Conservation (phyloP, 2,113 vertebrate genomes). For the Alethe diademata region DNA sequence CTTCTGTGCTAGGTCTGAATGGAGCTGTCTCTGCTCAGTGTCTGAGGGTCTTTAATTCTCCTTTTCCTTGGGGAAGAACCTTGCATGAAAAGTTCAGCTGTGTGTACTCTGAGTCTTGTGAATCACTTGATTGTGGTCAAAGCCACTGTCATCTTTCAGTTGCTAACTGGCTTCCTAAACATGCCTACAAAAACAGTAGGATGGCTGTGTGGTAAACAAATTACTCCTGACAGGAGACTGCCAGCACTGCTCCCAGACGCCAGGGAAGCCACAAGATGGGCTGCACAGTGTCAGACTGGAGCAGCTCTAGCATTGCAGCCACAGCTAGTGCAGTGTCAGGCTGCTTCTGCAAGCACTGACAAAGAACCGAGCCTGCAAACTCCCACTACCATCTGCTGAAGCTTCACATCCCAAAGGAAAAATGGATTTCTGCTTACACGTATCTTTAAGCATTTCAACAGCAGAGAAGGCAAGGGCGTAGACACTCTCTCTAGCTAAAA, state of each 20-base stretch:
- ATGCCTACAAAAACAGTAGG: background rate
- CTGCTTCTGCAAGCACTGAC: conserved; percentile 1
- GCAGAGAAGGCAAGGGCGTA: background rate
- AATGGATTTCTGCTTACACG: background rate
- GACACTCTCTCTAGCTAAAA: background rate
- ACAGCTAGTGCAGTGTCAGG: background rate
- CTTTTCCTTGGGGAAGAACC: background rate
- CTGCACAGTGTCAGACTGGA: background rate
- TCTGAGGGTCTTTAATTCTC: background rate
- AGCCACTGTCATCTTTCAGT: background rate
- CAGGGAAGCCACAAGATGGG: background rate
- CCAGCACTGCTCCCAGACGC: background rate
- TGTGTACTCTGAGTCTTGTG: background rate
- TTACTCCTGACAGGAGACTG: background rate
- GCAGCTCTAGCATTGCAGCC: background rate
- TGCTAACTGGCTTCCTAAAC: background rate
- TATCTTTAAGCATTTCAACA: conserved; percentile 12
- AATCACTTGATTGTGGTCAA: background rate
- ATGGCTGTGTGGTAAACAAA: background rate
- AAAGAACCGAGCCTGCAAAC: conserved; percentile 14
- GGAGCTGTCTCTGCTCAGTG: background rate
- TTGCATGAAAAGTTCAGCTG: background rate
- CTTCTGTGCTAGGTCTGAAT: background rate
- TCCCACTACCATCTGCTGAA: conserved; percentile 47
- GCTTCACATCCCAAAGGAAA: conserved; percentile 5